Conservation (phyloP, 92 coral and sea anemone genomes). For the Palythoa caribaeorum region DNA sequence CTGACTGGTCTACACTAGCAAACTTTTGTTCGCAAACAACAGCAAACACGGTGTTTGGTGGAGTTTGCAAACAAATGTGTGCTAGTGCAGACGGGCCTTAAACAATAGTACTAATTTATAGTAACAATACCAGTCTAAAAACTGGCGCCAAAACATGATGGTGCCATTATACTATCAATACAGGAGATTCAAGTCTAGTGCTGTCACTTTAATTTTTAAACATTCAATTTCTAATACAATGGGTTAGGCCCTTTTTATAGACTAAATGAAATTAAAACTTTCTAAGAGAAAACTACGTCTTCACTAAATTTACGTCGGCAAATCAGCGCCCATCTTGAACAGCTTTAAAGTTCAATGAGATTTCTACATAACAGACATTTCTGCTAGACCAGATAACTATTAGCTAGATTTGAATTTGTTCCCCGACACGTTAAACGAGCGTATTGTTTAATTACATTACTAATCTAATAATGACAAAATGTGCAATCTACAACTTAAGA, state of each 20-base stretch:
- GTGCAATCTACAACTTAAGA: neutral
- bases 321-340: neutral
- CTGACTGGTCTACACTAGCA: no score
- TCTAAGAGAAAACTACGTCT: neutral
- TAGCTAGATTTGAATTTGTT: neutral
- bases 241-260: neutral
- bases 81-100: no score
- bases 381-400: neutral
- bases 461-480: neutral
- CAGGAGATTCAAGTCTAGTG: neutral
- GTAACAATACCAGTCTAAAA: no score
- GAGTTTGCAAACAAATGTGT: no score
- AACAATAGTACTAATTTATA: no score
- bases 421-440: neutral
- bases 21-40: no score
- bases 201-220: neutral
- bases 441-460: neutral
- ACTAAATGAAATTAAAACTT: neutral
- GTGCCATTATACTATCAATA: no score
- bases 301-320: neutral
- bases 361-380: neutral
- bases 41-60: no score
- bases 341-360: neutral
- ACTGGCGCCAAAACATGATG: no score
- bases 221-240: constrained; percentile 1